phyloP scores from a whole-genome alignment of 2,888 invertebrate genomes.

The Athrips mouffetella region DNA sequence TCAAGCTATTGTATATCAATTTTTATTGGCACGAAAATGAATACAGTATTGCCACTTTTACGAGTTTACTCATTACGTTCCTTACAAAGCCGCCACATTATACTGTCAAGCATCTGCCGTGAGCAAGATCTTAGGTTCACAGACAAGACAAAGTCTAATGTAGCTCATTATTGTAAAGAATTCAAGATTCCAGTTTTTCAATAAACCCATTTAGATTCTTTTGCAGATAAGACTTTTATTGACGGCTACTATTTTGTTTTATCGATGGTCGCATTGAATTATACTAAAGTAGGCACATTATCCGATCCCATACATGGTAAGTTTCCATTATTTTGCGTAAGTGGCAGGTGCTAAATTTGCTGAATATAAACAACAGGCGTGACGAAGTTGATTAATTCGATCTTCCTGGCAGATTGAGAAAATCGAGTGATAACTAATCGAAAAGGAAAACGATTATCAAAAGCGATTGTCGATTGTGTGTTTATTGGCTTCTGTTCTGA shows the following conservation, averaged over 20 bases:
- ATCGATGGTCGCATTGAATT: too few species aligned
- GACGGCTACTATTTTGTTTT: slow-evolving; percentile 1
- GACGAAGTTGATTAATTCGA: neutral
- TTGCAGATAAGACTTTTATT: neutral
- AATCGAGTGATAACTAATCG: slow-evolving; percentile 4
- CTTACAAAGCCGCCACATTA: neutral
- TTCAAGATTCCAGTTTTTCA: slow-evolving; percentile 5
- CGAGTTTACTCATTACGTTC: neutral
- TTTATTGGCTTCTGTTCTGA: slow-evolving; percentile 24
- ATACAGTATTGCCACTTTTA: neutral
- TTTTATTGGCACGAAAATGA: slow-evolving; percentile 1
- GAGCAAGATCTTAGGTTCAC: neutral
- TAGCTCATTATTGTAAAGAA: neutral
- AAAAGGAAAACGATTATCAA: slow-evolving; percentile 12
- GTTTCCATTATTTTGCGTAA: slow-evolving; percentile 1
- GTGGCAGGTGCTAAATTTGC: neutral
- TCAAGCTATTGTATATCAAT: slow-evolving; percentile 4
- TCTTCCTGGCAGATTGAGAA: slow-evolving; percentile 2
- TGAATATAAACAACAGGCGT: neutral
- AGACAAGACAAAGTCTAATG: slow-evolving; percentile 4
- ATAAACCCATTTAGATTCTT: neutral
- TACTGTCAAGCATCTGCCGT: slow-evolving; percentile 2
- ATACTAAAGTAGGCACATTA: neutral
- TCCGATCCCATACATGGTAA: neutral
- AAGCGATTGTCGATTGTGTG: slow-evolving; percentile 14